Percentiles rank a stretch among this genome's conserved stretches.
phyloP scores from a whole-genome alignment of 2,888 invertebrate species.

The Nineta flava region DNA sequence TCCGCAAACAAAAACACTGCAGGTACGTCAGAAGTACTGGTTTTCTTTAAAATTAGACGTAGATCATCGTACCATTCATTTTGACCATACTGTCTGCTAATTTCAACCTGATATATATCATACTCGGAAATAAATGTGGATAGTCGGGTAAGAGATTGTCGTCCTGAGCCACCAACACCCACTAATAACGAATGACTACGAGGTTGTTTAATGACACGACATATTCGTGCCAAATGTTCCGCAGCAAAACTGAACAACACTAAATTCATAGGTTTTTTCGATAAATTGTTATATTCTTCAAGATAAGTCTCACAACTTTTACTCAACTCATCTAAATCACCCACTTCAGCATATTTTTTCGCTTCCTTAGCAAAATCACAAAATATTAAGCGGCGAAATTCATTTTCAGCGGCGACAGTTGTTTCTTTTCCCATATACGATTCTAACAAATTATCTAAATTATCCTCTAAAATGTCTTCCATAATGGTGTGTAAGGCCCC shows the following conservation, averaged over 20 bases:
- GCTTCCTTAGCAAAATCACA: constrained; percentile 91
- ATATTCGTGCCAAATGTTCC: constrained; percentile 83
- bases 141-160: constrained; percentile 78
- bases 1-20: constrained; percentile 85
- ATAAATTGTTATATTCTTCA: constrained; percentile 85
- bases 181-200: constrained; percentile 78
- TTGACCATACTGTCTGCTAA: constrained; percentile 68
- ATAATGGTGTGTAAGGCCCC: constrained; percentile 47
- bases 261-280: constrained; percentile 91
- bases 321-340: constrained; percentile 63
- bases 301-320: constrained; percentile 76
- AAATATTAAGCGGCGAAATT: constrained; percentile 74
- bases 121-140: constrained; percentile 91
- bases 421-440: constrained; percentile 33
- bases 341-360: constrained; percentile 76
- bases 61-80: constrained; percentile 87
- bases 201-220: constrained; percentile 82
- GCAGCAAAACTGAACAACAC: constrained; percentile 89
- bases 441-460: constrained; percentile 52
- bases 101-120: constrained; percentile 83
- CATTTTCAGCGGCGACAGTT: constrained; percentile 40
- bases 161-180: constrained; percentile 85
- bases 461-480: constrained; percentile 38
- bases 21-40: constrained; percentile 69
- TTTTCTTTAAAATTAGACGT: constrained; percentile 62